Base-by-base conservation (phyloP, 2,113 vertebrate species). In the Pipra filicauda region DNA sequence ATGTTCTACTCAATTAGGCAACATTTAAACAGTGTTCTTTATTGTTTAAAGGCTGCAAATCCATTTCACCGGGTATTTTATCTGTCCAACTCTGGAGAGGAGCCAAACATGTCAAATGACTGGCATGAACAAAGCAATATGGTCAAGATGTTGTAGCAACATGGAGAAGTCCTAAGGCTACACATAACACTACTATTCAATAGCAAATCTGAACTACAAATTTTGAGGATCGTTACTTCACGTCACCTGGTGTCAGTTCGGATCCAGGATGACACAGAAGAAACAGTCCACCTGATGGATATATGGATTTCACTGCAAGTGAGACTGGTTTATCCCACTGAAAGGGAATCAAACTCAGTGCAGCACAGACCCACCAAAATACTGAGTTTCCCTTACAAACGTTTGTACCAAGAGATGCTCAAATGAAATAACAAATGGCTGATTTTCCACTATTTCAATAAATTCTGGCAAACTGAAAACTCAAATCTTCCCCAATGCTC, bases 221-320 rank as follows among this genome's bases (percentile, higher is more conserved):
- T 31, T 30, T 14, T 14, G 48, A 51, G 49, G 26, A 33, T 8
- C 3, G 1, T 8, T 23, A 55, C 27, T 44, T 21, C 49, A 6
- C n/a, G 6, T 75, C 58, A 37, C 12, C 79, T 43, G 33, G 17
- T 26, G 54, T 20, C 81, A 87, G 55, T 24, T 0, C 5, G 23
- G 26, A 44, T 24, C 44, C 62, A 76, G 78, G 15, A 71, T 8
- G 59, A 71, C 69, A 54, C 31, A 62, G 28, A 22, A 62, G 31
- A 70, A 28, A 52, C 3, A 39, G 23, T 1, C 49, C 27, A 6
- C 13, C 17, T 12, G 43, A 11, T 3, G 39, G 57, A 58, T 31
- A 4, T 0, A 17, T 0, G 17, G 58, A 83, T n/a, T 10, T 43
- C 35, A 10, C 35, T 43, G 33, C 44, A 35, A 54, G 12, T 0